These are phyloP conservation scores for Acanthiza pusilla DNA, from an alignment of 2,797 vertebrate genomes.

Conservation along the genomic window DNA sequence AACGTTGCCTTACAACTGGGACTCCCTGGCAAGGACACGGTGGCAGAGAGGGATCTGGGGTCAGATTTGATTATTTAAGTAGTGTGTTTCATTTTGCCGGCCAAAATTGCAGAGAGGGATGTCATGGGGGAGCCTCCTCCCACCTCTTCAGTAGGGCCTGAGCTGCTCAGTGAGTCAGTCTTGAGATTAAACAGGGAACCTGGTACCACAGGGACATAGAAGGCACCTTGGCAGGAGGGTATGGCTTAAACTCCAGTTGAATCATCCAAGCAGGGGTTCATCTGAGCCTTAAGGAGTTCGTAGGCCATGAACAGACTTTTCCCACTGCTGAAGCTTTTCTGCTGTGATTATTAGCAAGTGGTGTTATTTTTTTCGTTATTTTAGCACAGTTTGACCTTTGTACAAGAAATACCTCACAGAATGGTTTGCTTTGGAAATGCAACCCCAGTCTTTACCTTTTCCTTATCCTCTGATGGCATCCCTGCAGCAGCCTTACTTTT, in stretches of 20 bases:
- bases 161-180: not conserved
- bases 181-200: not conserved
- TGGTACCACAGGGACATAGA: not conserved
- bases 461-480: not conserved
- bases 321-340: not conserved
- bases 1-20: not conserved
- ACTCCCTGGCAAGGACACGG: too few relatives aligned
- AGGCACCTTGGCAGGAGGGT: not conserved
- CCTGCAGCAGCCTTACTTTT: not conserved
- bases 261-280: fast-evolving
- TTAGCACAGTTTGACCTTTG: not conserved
- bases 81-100: not conserved
- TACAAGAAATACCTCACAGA: not conserved
- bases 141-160: too few relatives aligned
- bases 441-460: not conserved
- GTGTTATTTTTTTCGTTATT: not conserved
- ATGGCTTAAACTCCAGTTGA: not conserved
- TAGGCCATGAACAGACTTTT: not conserved
- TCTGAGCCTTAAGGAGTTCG: not conserved
- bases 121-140: not conserved
- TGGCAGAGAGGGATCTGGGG: not conserved
- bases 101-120: not conserved
- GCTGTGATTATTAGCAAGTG: not conserved
- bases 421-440: not conserved
- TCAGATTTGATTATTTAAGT: not conserved